Percentiles rank a stretch among this genome's conserved stretches.
Evolutionary conservation across 2,888 invertebrate species (phyloP).

Genomic region (Tipula helvola): DNA sequence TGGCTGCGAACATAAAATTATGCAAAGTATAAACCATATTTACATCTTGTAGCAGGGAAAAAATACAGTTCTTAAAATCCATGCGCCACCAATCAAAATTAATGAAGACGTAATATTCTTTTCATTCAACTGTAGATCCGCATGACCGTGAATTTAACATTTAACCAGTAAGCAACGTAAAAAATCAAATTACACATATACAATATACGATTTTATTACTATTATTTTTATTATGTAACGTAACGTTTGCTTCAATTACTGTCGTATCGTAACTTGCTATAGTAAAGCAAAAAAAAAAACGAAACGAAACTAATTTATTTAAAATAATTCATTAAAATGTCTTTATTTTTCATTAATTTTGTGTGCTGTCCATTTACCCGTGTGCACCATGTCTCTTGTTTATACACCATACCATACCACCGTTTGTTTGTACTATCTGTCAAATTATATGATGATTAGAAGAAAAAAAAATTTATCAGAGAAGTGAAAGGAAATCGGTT

Average conservation of each 20-base stretch:
- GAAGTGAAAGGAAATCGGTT: background rate
- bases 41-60: background rate
- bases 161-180: background rate
- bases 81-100: background rate
- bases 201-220: background rate
- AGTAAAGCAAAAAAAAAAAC: background rate
- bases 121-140: background rate
- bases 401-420: background rate
- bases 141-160: background rate
- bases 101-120: background rate
- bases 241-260: background rate
- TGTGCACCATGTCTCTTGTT: background rate
- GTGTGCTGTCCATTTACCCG: background rate
- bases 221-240: background rate
- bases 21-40: background rate
- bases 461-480: background rate
- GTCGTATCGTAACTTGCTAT: background rate
- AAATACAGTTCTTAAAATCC: background rate
- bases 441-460: background rate
- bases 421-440: background rate
- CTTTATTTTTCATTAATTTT: background rate
- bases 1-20: background rate
- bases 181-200: background rate
- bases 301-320: background rate
- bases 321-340: background rate